These are phyloP conservation scores for Dynastes maya DNA, from an alignment of 2,888 invertebrate species.

Conservation along the genomic window DNA sequence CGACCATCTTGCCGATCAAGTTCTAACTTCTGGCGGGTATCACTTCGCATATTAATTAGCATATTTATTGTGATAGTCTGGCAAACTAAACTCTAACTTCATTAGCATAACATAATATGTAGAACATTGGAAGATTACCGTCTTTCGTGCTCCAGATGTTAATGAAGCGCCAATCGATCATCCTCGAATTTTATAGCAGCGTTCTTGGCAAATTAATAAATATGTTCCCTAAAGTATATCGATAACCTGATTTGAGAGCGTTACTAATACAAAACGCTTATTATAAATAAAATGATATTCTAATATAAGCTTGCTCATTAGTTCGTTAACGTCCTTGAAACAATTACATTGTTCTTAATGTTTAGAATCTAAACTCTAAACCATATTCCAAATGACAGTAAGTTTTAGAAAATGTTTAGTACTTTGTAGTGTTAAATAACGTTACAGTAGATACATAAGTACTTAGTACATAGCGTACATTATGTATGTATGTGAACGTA, in stretches of 20 bases:
- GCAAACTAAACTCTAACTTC: constrained; percentile 19
- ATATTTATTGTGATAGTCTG: constrained; percentile 22
- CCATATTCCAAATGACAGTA: too few species aligned
- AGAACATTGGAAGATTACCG: constrained; percentile 21
- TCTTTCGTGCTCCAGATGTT: constrained; percentile 18
- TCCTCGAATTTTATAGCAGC: constrained; percentile 17
- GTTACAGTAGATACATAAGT: too few species aligned
- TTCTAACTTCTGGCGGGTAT: not conserved
- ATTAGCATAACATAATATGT: constrained; percentile 15
- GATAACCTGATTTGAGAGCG: not conserved
- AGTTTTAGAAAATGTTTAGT: too few species aligned
- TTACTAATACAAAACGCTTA: not conserved
- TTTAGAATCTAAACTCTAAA: too few species aligned
- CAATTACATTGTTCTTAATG: not conserved
- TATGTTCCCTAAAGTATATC: not conserved
- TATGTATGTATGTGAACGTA: too few species aligned
- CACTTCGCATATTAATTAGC: constrained; percentile 26
- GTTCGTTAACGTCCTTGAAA: not conserved
- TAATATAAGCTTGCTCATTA: not conserved
- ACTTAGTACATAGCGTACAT: too few species aligned
- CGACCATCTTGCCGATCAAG: not conserved
- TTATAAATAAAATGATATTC: not conserved
- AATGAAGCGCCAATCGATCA: constrained; percentile 32
- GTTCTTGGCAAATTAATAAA: constrained; percentile 14
- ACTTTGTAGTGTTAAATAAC: too few species aligned